These are phyloP conservation scores for Hyles lineata DNA, from an alignment of 2,888 invertebrate genomes.

Conservation along the genomic window DNA sequence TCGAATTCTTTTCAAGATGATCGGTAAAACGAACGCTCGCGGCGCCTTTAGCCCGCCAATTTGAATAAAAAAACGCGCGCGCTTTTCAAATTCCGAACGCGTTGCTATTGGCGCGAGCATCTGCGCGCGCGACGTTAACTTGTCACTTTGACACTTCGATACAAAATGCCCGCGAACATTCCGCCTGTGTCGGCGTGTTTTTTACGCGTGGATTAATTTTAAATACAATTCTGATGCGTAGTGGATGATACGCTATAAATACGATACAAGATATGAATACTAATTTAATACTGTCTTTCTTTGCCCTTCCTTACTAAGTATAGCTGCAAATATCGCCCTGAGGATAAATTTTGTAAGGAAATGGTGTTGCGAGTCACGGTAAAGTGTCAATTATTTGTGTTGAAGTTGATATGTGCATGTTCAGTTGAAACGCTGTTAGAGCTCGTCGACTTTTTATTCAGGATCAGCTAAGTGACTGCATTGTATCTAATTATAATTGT, in stretches of 20 bases:
- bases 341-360: background rate
- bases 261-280: conserved; percentile 10
- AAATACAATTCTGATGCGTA: conserved; percentile 34
- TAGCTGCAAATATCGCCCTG: background rate
- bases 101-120: conserved; percentile 58
- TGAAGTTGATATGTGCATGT: background rate
- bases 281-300: background rate
- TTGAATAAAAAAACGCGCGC: conserved; percentile 41
- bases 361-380: background rate
- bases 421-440: too few relatives aligned
- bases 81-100: conserved; percentile 62
- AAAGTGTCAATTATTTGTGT: background rate
- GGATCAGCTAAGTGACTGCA: too few relatives aligned
- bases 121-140: conserved; percentile 64
- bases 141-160: conserved; percentile 79
- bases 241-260: conserved; percentile 2
- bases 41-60: conserved; percentile 10
- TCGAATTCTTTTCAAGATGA: conserved; percentile 2
- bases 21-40: conserved; percentile 20
- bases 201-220: conserved; percentile 43
- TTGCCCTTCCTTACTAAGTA: background rate
- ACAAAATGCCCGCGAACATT: conserved; percentile 62
- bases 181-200: conserved; percentile 45
- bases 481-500: too few relatives aligned
- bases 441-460: too few relatives aligned